Percentiles rank a stretch among this genome's conserved stretches.
phyloP scores from a whole-genome alignment of 2,888 invertebrate species.

The Deilephila elpenor region DNA sequence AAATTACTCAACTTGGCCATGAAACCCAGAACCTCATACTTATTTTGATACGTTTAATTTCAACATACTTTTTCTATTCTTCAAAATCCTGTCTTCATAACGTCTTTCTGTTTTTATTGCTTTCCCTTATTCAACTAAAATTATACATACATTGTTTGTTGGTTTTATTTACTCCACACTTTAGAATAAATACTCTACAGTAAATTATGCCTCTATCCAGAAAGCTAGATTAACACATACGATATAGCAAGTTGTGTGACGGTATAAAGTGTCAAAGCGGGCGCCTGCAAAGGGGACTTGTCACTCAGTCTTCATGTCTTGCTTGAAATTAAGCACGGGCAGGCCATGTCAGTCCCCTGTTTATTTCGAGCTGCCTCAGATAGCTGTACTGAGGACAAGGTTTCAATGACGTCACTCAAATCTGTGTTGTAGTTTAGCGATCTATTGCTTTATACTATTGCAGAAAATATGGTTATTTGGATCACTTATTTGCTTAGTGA shows the following conservation, averaged over 20 bases:
- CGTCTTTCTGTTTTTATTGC: no score
- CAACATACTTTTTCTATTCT: no score
- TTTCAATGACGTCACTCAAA: neutral
- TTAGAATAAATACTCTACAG: neutral
- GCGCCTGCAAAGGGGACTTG: conserved; percentile 5
- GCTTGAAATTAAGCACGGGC: conserved; percentile 5
- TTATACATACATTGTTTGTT: no score
- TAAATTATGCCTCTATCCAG: neutral
- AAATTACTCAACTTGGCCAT: no score
- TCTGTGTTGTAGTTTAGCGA: neutral
- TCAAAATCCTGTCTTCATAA: no score
- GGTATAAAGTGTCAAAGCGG: neutral
- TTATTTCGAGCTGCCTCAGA: conserved; percentile 1
- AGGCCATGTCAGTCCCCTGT: conserved; percentile 14
- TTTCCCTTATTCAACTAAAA: no score
- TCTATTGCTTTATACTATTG: neutral
- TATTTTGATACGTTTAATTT: no score
- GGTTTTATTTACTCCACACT: neutral
- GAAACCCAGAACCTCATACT: no score
- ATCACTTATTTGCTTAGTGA: no score
- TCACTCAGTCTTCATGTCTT: conserved; percentile 13
- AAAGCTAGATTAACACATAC: neutral
- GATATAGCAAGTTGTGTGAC: neutral
- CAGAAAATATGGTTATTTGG: no score
- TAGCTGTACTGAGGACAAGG: neutral